Conservation (phyloP, 2,888 invertebrate genomes). For the Andrena bicolor region DNA sequence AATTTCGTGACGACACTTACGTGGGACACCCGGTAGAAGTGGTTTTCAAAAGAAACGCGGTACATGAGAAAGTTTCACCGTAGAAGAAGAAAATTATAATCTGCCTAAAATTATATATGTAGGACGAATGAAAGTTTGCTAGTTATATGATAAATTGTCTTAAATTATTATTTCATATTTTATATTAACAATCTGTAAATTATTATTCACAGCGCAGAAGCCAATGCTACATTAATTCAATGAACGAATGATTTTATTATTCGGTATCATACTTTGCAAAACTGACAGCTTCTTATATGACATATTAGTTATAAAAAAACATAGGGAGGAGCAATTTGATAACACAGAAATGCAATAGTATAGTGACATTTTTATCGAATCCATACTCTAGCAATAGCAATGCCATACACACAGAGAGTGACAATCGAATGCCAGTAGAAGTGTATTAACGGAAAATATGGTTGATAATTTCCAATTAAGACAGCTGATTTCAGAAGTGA, state of each 20-base stretch:
- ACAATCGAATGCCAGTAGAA: slow-evolving; percentile 7
- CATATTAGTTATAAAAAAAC: slow-evolving; percentile 1
- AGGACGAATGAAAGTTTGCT: too few relatives aligned
- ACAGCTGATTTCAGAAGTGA: slow-evolving; percentile 36
- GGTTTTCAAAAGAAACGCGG: too few relatives aligned
- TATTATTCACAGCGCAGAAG: too few relatives aligned
- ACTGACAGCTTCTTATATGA: not conserved
- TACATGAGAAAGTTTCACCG: too few relatives aligned
- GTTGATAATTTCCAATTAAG: not conserved
- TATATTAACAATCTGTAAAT: too few relatives aligned
- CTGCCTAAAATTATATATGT: too few relatives aligned
- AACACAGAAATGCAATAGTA: slow-evolving; percentile 49
- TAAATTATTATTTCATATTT: too few relatives aligned
- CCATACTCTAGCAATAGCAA: slow-evolving; percentile 57
- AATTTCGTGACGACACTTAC: too few relatives aligned
- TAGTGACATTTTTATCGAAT: slow-evolving; percentile 52
- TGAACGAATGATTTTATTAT: not conserved
- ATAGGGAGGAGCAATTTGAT: slow-evolving; percentile 39
- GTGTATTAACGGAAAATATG: not conserved
- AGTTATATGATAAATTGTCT: too few relatives aligned
- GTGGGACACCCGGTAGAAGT: too few relatives aligned
- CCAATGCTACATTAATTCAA: too few relatives aligned
- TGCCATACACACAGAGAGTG: slow-evolving; percentile 33
- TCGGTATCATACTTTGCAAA: not conserved
- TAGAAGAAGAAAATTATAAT: too few relatives aligned